These are phyloP conservation scores for Bombus superbus DNA, from an alignment of 1,140 invertebrate genomes.

Conservation along the genomic window DNA sequence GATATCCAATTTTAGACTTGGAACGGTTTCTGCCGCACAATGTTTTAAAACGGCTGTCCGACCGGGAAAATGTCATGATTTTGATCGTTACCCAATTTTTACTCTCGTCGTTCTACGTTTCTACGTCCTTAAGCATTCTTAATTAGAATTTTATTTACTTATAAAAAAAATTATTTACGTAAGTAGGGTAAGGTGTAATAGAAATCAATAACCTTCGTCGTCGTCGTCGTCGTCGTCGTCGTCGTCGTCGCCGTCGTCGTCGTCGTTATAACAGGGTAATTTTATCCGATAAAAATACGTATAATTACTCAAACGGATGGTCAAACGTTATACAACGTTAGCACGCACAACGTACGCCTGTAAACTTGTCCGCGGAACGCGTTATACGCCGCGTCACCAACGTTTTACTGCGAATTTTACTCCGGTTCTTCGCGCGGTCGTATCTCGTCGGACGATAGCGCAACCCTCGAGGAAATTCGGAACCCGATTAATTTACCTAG, in stretches of 20 bases:
- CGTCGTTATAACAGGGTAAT: no score
- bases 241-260: no score
- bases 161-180: neutral
- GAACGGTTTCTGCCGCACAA: no score
- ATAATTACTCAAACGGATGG: no score
- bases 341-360: no score
- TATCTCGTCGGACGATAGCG: neutral
- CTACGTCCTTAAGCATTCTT: neutral
- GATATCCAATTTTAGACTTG: constrained; percentile 20
- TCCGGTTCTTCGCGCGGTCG: neutral
- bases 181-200: neutral
- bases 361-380: no score
- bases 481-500: constrained; percentile 2
- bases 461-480: neutral
- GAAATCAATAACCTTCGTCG: neutral
- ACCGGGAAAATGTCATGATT: neutral
- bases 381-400: neutral
- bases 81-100: no score
- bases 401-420: neutral
- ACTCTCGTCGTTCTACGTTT: neutral
- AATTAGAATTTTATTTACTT: neutral
- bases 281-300: no score
- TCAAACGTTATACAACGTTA: no score
- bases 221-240: no score
- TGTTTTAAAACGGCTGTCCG: neutral